phyloP scores from a whole-genome alignment of 2,113 vertebrate genomes.

The Pteropus alecto region DNA sequence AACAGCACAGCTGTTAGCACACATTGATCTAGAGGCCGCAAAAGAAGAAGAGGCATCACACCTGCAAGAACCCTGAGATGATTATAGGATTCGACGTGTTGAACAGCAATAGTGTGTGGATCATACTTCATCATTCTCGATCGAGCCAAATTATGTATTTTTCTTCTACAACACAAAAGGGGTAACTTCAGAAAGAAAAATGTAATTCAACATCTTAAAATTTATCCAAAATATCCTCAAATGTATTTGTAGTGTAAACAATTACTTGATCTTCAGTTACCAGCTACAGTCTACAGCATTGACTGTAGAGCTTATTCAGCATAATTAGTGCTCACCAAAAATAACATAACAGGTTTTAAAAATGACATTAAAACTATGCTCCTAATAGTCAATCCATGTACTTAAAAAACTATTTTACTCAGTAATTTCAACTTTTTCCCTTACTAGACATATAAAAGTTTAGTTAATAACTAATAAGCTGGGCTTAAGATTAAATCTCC shows the following conservation, averaged over 20 bases:
- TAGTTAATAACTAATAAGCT: constrained; percentile 11
- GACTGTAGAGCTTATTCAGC: neutral
- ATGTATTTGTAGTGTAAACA: neutral
- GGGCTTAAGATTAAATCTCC: neutral
- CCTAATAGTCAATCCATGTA: neutral
- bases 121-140: neutral
- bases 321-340: constrained; percentile 20
- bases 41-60: neutral
- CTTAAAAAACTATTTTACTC: neutral
- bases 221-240: neutral
- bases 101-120: neutral
- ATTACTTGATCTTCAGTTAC: neutral
- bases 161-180: neutral
- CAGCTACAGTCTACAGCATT: neutral
- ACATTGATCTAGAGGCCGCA: neutral
- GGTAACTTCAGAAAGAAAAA: neutral
- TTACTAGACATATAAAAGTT: neutral
- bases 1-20: constrained; percentile 41
- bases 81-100: neutral
- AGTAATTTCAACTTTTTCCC: neutral
- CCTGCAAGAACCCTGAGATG: neutral
- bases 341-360: neutral
- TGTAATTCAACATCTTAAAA: neutral
- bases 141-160: neutral
- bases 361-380: neutral